Evolutionary conservation across 2,888 invertebrate species (phyloP).

Genomic region (Argyresthia goedartella): DNA sequence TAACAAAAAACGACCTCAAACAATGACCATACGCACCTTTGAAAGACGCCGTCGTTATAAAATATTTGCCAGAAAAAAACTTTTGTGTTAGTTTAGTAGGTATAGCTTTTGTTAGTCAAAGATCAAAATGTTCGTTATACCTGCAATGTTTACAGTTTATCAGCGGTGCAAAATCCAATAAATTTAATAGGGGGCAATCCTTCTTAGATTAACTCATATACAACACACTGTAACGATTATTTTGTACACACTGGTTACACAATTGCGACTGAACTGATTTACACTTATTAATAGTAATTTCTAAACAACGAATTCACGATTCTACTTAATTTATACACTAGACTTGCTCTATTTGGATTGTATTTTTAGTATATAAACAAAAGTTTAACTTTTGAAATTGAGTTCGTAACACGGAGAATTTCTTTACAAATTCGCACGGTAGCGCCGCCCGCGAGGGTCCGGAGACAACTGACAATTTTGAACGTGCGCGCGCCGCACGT

Average conservation of each 20-base stretch:
- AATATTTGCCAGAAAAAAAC: conserved; percentile 18
- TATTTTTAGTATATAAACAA: no score
- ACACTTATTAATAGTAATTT: neutral
- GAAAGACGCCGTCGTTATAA: conserved; percentile 28
- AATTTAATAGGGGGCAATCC: conserved; percentile 1
- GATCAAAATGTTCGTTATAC: conserved; percentile 15
- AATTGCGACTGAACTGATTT: neutral
- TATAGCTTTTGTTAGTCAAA: conserved; percentile 14
- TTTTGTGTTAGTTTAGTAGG: conserved; percentile 19
- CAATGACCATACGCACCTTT: conserved; percentile 17
- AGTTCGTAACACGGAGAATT: neutral
- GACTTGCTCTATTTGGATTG: no score
- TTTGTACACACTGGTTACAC: neutral
- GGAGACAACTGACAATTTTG: conserved; percentile 43
- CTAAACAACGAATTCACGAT: no score
- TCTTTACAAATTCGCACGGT: neutral
- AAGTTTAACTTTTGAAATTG: neutral
- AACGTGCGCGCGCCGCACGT: conserved; percentile 65
- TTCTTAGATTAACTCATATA: neutral
- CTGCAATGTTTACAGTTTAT: conserved; percentile 16
- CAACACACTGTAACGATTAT: neutral
- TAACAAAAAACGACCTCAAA: conserved; percentile 9
- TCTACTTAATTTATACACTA: no score
- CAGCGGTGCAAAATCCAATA: conserved; percentile 1
- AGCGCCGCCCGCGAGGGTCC: conserved; percentile 16